Base-by-base conservation (phyloP, 2,888 invertebrate genomes). In the Cancer borealis region DNA sequence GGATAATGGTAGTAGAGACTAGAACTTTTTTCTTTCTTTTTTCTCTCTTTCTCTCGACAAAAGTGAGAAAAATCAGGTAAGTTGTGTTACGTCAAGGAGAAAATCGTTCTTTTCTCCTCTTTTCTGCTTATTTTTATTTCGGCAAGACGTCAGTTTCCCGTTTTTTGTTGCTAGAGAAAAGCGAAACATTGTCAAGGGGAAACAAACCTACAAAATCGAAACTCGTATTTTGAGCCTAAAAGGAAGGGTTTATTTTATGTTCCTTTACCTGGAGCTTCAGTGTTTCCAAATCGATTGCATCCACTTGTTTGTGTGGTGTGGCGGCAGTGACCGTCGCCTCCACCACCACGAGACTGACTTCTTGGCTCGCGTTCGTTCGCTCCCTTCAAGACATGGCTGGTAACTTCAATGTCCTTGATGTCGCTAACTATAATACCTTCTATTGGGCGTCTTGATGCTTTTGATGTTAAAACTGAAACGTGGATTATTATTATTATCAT, bases 141-240 rank as follows among this genome's bases (percentile, higher is more conserved):
- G 73, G 73, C 84, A 84, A 84, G 84, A 84, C 84, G 84, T 84
- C 84, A 84, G 84, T 84, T 84, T 84, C 84, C 12, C 84, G 84
- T 26, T 73, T 66, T 21, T 3, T 66, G 60, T 14, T 73, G 73
- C 6, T 3, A 8, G 26, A 26, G 26, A 73, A n/a, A 73, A 73
- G 10, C 73, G 26, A 73, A 26, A 73, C 8, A 73, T 73, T 73
- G 0, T 21, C 26, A n/a, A 73, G 26, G n/a, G 73, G 21, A n/a
- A 73, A 73, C 66, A 73, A 8, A 12, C 54, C 21, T n/a, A 6
- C 26, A 26, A 5, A 66, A 73, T 26, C n/a, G n/a, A n/a, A 26
- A 10, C 21, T 73, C 73, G 73, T n/a, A n/a, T 73, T 6, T 73
- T 73, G 26, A 8, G 8, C 54, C 73, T 26, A 73, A 8, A 73